Evolutionary conservation across 2,113 vertebrate species (phyloP).

Genomic region (Oostethus manadensis): DNA sequence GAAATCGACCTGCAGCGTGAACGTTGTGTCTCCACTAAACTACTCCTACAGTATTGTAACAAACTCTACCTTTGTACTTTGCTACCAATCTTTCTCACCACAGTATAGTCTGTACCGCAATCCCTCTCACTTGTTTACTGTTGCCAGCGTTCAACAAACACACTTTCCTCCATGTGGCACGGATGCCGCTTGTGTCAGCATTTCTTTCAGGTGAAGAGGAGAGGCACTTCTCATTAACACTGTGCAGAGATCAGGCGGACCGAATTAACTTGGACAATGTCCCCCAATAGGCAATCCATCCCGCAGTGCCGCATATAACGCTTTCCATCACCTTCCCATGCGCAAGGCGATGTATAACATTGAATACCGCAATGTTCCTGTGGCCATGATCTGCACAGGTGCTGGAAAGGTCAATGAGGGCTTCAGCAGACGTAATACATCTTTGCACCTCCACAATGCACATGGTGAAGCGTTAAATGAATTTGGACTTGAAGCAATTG

Average conservation of each 20-base stretch:
- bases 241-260: constrained; percentile 13
- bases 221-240: constrained; percentile 22
- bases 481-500: constrained; percentile 6
- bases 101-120: constrained; percentile 2
- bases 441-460: neutral
- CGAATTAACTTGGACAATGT: constrained; percentile 10
- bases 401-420: constrained; percentile 8
- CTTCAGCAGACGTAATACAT: neutral
- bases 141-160: too few relatives aligned
- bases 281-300: constrained; percentile 18
- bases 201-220: constrained; percentile 21
- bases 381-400: neutral
- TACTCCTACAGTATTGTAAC: too few relatives aligned
- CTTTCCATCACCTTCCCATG: neutral
- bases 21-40: too few relatives aligned
- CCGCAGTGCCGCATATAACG: constrained; percentile 8
- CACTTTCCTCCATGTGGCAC: too few relatives aligned
- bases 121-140: too few relatives aligned
- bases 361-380: neutral
- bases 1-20: too few relatives aligned
- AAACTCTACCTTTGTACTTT: too few relatives aligned
- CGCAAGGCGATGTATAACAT: neutral
- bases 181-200: constrained; percentile 24
- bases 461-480: constrained; percentile 3
- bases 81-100: too few relatives aligned